Conservation (phyloP, 2,797 vertebrate species). For the Octomys mimax region DNA sequence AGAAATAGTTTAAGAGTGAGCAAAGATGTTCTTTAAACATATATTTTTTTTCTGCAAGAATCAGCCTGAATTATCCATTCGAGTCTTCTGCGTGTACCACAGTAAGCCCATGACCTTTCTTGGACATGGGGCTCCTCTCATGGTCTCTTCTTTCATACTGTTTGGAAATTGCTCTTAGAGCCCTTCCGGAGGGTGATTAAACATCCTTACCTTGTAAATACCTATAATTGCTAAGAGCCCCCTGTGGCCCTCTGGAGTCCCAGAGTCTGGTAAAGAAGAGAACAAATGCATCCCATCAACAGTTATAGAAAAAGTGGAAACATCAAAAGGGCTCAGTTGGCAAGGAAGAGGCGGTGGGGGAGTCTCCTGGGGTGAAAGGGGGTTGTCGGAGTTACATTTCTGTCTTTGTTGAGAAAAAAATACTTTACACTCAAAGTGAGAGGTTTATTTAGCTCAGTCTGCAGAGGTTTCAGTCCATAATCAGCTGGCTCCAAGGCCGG, state of each 20-base stretch:
- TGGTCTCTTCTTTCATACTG: not conserved
- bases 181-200: not conserved
- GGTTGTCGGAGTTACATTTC: not conserved
- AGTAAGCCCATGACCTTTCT: not conserved
- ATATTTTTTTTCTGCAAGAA: not conserved
- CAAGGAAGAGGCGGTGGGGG: not conserved
- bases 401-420: not conserved
- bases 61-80: not conserved
- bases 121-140: not conserved
- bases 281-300: not conserved
- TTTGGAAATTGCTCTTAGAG: not conserved
- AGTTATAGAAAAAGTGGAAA: not conserved
- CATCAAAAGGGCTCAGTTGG: not conserved
- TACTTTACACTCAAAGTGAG: not conserved
- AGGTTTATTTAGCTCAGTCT: not conserved
- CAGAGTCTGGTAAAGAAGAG: not conserved
- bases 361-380: not conserved
- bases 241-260: not conserved
- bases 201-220: not conserved
- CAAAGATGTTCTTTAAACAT: not conserved
- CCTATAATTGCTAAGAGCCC: not conserved
- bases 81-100: not conserved
- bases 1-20: not conserved
- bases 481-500: not conserved
- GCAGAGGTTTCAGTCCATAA: not conserved